Evolutionary conservation across 1,140 invertebrate species (phyloP).

Genomic region (Tetragnatha versicolor): DNA sequence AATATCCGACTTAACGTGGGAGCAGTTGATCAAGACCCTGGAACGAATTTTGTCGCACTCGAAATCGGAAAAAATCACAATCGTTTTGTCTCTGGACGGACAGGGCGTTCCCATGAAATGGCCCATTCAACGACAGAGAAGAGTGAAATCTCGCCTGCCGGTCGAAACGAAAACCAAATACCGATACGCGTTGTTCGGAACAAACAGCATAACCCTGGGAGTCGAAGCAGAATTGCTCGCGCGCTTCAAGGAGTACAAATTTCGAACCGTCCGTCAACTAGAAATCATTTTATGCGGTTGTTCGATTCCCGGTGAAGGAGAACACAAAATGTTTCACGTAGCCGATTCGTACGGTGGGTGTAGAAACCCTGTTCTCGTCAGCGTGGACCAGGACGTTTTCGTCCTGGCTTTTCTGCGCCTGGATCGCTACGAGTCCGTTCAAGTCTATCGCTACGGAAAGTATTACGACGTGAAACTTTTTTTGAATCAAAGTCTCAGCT

Average conservation of each 20-base stretch:
- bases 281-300: not conserved
- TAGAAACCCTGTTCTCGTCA: not conserved
- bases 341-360: not conserved
- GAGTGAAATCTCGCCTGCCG: not conserved
- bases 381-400: constrained; percentile 16
- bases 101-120: not conserved
- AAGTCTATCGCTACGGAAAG: not conserved
- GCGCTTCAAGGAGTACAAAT: not conserved
- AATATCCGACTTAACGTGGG: not conserved
- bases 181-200: not conserved
- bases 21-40: not conserved
- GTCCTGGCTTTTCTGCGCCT: not conserved
- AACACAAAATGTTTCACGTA: constrained; percentile 12
- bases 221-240: not conserved
- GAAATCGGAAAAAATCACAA: not conserved
- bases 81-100: constrained; percentile 13
- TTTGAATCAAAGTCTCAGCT: not conserved
- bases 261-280: not conserved
- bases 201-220: not conserved
- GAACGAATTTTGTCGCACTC: not conserved
- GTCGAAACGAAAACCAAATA: not conserved
- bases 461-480: not conserved
- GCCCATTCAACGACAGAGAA: constrained; percentile 15
- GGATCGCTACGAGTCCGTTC: not conserved
- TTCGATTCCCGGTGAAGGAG: constrained; percentile 7